A percentile compares a stretch with the other conserved stretches of the same genome.
These are phyloP conservation scores for Podarcis raffonei DNA, from an alignment of 2,113 vertebrate species.

Conservation along the genomic window DNA sequence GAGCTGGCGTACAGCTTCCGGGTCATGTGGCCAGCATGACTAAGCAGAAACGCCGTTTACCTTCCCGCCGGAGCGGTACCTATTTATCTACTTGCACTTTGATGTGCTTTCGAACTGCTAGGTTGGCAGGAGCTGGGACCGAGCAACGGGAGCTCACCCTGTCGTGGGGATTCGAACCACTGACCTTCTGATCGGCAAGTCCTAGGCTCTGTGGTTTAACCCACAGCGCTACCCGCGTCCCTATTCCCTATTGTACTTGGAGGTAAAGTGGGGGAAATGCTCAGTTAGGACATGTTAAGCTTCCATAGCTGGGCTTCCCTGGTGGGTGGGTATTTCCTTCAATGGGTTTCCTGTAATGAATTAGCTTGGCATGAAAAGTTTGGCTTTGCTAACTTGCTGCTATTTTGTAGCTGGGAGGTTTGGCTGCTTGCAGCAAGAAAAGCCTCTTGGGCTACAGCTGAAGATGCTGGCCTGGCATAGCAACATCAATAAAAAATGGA, in stretches of 20 bases:
- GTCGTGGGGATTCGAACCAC: too few relatives aligned
- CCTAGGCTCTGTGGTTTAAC: too few relatives aligned
- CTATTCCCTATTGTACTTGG: background rate
- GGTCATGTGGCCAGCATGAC: too few relatives aligned
- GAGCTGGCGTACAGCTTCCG: too few relatives aligned
- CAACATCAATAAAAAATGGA: background rate
- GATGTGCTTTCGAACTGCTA: too few relatives aligned
- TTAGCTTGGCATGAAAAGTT: background rate
- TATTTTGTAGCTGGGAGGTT: background rate
- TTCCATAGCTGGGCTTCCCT: background rate
- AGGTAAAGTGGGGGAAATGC: background rate
- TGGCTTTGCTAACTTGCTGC: background rate
- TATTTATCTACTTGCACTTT: too few relatives aligned
- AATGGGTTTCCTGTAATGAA: background rate
- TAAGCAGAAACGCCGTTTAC: too few relatives aligned
- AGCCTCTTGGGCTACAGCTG: background rate
- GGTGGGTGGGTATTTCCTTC: background rate
- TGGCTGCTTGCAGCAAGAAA: fast-evolving
- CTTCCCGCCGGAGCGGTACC: too few relatives aligned
- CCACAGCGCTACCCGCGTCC: background rate
- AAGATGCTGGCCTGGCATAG: background rate
- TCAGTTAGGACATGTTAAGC: background rate
- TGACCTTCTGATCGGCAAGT: too few relatives aligned
- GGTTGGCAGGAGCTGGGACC: too few relatives aligned
- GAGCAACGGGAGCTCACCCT: too few relatives aligned